These are phyloP conservation scores for Drosophila silvestris DNA, from an alignment of 2,888 invertebrate species.

Conservation along the genomic window DNA sequence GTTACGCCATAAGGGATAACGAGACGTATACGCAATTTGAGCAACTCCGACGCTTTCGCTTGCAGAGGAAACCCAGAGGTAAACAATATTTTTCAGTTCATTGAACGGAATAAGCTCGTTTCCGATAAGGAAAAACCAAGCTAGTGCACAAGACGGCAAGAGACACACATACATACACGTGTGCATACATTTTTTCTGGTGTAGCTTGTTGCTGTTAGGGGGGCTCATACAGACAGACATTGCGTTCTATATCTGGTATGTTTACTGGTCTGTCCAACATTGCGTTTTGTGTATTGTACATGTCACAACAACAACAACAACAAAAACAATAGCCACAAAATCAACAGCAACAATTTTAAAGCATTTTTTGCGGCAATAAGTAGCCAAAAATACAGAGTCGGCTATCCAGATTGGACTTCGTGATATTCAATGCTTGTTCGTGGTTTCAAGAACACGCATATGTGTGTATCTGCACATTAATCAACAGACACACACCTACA, in stretches of 20 bases:
- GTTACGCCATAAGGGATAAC: conserved; percentile 36
- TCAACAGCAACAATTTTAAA: conserved; percentile 14
- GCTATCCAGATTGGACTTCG: conserved; percentile 42
- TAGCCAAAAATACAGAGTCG: conserved; percentile 27
- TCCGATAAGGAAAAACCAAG: conserved; percentile 78
- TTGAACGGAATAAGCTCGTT: conserved; percentile 84
- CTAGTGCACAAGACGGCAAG: conserved; percentile 42
- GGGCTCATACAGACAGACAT: conserved; percentile 36
- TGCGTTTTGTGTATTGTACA: conserved; percentile 56
- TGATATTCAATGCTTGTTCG: conserved; percentile 47
- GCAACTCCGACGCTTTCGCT: conserved; percentile 23
- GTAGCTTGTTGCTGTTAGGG: conserved; percentile 14
- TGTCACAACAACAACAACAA: conserved; percentile 51
- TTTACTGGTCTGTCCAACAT: conserved; percentile 66
- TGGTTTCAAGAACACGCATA: conserved; percentile 20
- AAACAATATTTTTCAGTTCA: conserved; percentile 84
- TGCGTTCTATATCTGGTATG: conserved; percentile 53
- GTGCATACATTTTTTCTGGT: conserved; percentile 9
- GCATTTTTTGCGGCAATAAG: conserved; percentile 52
- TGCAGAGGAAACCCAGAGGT: conserved; percentile 75
- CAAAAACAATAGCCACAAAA: conserved; percentile 16
- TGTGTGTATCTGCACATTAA: not conserved
- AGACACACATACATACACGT: conserved; percentile 27
- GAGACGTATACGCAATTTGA: conserved; percentile 54
- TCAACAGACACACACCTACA: conserved; percentile 6